phyloP scores from a whole-genome alignment of 1,140 invertebrate species.

The Drosophila sulfurigaster region DNA sequence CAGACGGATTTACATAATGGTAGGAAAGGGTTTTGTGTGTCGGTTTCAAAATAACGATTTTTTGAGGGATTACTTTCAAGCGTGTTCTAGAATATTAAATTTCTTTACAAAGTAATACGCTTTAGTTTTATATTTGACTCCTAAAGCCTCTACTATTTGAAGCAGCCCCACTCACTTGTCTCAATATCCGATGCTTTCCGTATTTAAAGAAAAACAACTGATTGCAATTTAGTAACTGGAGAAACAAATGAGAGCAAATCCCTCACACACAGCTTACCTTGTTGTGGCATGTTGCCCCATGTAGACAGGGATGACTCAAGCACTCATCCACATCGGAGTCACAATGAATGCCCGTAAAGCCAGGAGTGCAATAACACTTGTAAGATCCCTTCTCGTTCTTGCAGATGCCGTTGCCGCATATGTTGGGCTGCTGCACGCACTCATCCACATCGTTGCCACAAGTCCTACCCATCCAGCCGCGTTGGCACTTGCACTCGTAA shows the following conservation, averaged over 20 bases:
- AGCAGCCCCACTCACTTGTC: slow-evolving; percentile 68
- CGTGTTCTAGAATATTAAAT: too few species aligned
- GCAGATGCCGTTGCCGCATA: slow-evolving; percentile 94
- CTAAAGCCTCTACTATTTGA: too few species aligned
- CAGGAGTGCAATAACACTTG: slow-evolving; percentile 94
- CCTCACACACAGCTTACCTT: slow-evolving; percentile 74
- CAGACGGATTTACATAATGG: too few species aligned
- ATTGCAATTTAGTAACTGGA: slow-evolving; percentile 74
- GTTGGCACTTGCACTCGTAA: slow-evolving; percentile 92
- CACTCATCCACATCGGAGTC: slow-evolving; percentile 95
- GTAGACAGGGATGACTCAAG: slow-evolving; percentile 93
- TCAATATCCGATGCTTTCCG: slow-evolving; percentile 84
- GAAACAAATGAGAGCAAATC: slow-evolving; percentile 4
- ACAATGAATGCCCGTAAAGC: slow-evolving; percentile 93
- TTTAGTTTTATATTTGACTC: too few species aligned
- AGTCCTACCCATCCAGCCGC: slow-evolving; percentile 90
- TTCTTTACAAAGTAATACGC: too few species aligned
- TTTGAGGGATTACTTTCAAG: too few species aligned
- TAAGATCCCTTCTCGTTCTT: slow-evolving; percentile 91
- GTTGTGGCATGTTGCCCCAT: slow-evolving; percentile 95
- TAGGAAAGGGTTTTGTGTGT: too few species aligned
- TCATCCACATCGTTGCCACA: slow-evolving; percentile 93
- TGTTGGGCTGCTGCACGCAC: slow-evolving; percentile 87
- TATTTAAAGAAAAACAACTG: slow-evolving; percentile 85
- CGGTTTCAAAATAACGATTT: too few species aligned